Base-by-base conservation (phyloP, 2,113 vertebrate species). In the Eurypyga helias region DNA sequence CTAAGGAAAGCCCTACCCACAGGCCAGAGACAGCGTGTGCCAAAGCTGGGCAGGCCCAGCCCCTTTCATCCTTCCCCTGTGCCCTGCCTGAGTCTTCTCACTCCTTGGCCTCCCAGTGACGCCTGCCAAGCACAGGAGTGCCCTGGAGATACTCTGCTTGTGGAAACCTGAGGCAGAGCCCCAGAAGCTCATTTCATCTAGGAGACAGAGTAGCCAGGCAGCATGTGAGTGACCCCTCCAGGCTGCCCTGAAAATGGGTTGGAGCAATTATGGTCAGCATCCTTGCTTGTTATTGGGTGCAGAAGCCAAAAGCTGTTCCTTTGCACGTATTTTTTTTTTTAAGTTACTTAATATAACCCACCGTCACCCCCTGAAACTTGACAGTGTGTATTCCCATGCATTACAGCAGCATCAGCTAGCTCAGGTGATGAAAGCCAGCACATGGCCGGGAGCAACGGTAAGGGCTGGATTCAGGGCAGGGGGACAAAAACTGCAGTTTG, bases 101-200 rank as follows among this genome's bases (percentile, higher is more conserved):
- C 29, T 28, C 7, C 38, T 48, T 36, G 34, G 45, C n/a, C 14
- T 89, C 55, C 26, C 11, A 86, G 6, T 24, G 43, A 86, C 80
- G 71, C 16, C 28, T 62, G 46, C n/a, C 48, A 86, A 82, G 77
- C 1, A 4, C 0, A 0, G 11, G 64, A 87, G 25, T n/a, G n/a
- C 41, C 72, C 55, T 79, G 41, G 21, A 92, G 31, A 67, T 57
- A 71, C 17, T 71, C 43, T 67, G 60, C 43, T 90, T 51, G 23
- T 2, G 16, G 41, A 89, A 93, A 79, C 9, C 28, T 61, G 52
- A 7, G 11, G 57, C 36, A 82, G 36, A 78, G 14, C 10, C 51
- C 34, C 55, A 85, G 62, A 19, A 76, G n/a, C 4, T 4, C 5
- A 1, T 77, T 76, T 83, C 36, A 34, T 9, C 52, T 67, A 46